Evolutionary conservation across 2,888 invertebrate genomes (phyloP), one percentile per base, ranked within the genome.

Genomic region (Nebria brevicollis): DNA sequence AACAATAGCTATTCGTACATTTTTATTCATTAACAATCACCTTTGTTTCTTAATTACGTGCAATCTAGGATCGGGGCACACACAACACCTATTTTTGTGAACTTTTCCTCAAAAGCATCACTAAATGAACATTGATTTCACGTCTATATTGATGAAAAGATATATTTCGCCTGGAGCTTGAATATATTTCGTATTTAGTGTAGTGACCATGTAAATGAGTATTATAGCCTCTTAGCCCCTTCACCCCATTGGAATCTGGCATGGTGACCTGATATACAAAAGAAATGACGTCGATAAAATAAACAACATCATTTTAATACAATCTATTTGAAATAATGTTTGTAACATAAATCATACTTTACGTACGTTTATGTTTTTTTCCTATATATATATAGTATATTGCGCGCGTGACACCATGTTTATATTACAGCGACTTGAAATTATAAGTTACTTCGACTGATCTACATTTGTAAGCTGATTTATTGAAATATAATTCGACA

Each of bases 291-390:
- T 70, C 79, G 54, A 79, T 74, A 79, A 74, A 75, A 79, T 66
- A 79, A 79, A 75, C 74, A 74, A 75, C 75, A 74, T 79, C 73
- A 79, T 79, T 79, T 75, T 79, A 79, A 79, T 79, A 79, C 79
- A 79, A 79, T 74, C 75, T 79, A 79, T 79, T 79, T 79, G 79
- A 75, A 74, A 79, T 79, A 79, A 79, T 79, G 75, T 75, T 75
- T 54, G 43, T 75, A 64, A 13, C 74, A 79, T 79, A 79, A 79
- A 79, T 79, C 79, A 79, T 66, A 68, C 70, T 79, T 79, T 79
- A 79, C 75, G 54, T 54, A 54, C 54, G 54, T 54, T 54, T 54
- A 54, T 54, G 54, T 8, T 6, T 11, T 54, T 54, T 54, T 54
- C 13, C 13, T 54, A 54, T 3, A 2, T 13, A 8, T 8, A 43